Evolutionary conservation across 2,888 invertebrate genomes (phyloP), one percentile per base, ranked within the genome.

Genomic region (Podotricha telesiphe): DNA sequence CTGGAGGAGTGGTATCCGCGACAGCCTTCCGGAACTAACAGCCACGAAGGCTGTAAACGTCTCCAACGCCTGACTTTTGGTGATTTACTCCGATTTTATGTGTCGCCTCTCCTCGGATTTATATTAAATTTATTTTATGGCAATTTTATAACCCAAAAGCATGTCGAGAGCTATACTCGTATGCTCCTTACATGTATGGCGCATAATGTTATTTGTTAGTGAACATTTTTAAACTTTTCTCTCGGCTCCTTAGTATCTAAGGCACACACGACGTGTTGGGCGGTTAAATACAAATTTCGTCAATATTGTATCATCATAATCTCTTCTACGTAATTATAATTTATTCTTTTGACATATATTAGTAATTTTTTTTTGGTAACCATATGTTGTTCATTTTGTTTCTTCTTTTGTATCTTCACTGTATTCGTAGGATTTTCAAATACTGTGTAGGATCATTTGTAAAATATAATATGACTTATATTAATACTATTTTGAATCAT

Each of bases 11-110:
- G 87, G 86, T 80, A 76, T 79, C 79, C 82, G 78, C 80, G 83
- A 76, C 76, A 77, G 77, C 80, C 82, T 83, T 82, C 85, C 87
- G 84, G 85, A 87, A 85, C 89, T 90, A 91, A 90, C 90, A 88
- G 88, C 89, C 86, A 86, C 82, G 65, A 81, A 80, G 86, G 88
- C 88, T 88, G 89, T 91, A 91, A 91, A 91, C 89, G 91, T 91
- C 91, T 89, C 84, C 83, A 84, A 80, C 89, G 89, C 83, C 86
- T 89, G 91, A 89, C 91, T 91, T 89, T 87, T 80, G 83, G 90
- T 91, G 91, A 92, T 92, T 92, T 92, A 92, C 89, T 87, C 80
- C 89, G 86, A 90, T 91, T 92, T 92, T 92, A 91, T 91, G 91
- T 90, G 89, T 87, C 89, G 86, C 84, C 85, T 84, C 86, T 84